These are phyloP conservation scores for Menidia beryllina DNA, from an alignment of 2,113 vertebrate species.

Conservation along the genomic window DNA sequence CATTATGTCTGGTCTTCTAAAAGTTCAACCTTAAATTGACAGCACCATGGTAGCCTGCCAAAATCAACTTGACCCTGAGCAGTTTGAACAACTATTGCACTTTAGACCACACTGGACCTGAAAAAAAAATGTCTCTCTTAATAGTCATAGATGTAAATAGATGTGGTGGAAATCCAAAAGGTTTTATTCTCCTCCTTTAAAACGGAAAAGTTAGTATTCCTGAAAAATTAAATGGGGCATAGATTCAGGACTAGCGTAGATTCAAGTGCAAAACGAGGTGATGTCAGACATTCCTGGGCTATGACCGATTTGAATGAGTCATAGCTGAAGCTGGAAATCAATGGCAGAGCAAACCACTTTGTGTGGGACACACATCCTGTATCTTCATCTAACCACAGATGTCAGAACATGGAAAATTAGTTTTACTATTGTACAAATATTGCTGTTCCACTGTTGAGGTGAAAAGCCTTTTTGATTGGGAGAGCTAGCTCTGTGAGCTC, in stretches of 20 bases:
- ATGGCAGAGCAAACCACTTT: neutral
- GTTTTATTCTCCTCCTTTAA: neutral
- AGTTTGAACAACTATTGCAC: conserved; percentile 40
- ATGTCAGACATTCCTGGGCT: neutral
- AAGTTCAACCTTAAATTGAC: conserved; percentile 4
- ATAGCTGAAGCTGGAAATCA: neutral
- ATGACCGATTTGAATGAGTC: neutral
- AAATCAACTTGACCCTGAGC: conserved; percentile 31
- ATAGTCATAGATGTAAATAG: neutral
- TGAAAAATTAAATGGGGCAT: too few species aligned
- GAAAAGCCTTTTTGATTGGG: conserved; percentile 12
- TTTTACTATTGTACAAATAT: neutral
- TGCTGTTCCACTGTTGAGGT: neutral
- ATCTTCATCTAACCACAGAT: neutral
- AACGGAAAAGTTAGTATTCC: too few species aligned
- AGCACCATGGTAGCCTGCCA: conserved; percentile 37
- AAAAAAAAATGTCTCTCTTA: neutral
- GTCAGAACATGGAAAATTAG: neutral
- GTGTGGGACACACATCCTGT: neutral
- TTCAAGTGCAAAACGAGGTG: too few species aligned
- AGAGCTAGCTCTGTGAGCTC: neutral
- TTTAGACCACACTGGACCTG: conserved; percentile 52
- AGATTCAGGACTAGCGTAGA: too few species aligned
- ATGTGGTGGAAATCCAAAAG: too few species aligned
- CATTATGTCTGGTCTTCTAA: conserved; percentile 1